Percentiles rank a stretch among this genome's conserved stretches.
These are phyloP conservation scores for Teleiodes luculella DNA, from an alignment of 2,888 invertebrate species.

Conservation along the genomic window DNA sequence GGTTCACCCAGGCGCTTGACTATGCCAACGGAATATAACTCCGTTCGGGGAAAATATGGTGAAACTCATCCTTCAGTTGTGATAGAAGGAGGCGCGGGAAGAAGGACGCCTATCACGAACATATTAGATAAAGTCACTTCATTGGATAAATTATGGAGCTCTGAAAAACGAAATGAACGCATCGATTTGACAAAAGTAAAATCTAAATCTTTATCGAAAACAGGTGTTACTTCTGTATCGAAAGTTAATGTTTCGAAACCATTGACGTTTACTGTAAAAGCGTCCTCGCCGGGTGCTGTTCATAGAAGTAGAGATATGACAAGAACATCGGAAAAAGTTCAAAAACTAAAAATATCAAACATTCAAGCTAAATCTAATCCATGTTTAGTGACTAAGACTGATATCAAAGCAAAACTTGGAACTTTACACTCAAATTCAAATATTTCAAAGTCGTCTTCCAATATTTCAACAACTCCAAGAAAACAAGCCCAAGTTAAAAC, in stretches of 20 bases:
- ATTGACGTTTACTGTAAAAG: conserved; percentile 29
- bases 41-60: conserved; percentile 45
- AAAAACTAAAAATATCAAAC: conserved; percentile 57
- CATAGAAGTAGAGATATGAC: conserved; percentile 70
- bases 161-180: conserved; percentile 69
- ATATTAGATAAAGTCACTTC: conserved; percentile 73
- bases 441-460: conserved; percentile 58
- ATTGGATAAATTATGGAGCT: conserved; percentile 77
- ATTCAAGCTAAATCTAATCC: conserved; percentile 54
- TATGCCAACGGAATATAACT: conserved; percentile 64
- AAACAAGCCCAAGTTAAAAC: conserved; percentile 55
- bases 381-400: conserved; percentile 42
- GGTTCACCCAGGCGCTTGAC: conserved; percentile 65
- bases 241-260: conserved; percentile 31
- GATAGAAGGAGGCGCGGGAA: conserved; percentile 70
- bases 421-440: conserved; percentile 39
- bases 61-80: conserved; percentile 48
- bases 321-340: conserved; percentile 68
- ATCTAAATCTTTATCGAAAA: conserved; percentile 43
- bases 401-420: conserved; percentile 39
- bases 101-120: conserved; percentile 70
- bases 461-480: conserved; percentile 43
- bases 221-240: conserved; percentile 25
- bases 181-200: conserved; percentile 57
- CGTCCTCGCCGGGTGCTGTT: conserved; percentile 37